Conservation (phyloP, 2,797 vertebrate genomes). For the Ibycter americanus region DNA sequence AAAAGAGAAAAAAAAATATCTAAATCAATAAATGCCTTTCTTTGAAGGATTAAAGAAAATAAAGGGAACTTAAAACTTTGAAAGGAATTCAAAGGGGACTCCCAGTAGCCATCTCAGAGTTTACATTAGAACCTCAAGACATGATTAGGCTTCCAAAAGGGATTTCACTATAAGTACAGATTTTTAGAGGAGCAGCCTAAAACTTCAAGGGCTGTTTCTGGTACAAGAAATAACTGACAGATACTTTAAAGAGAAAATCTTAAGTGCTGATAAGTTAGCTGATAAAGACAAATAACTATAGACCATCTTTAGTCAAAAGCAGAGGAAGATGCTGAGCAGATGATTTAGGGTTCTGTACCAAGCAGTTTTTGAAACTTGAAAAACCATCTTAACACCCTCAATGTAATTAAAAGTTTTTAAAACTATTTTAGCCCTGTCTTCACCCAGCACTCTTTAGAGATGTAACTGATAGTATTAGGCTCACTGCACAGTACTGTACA, state of each 20-base stretch:
- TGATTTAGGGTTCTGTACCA: not conserved
- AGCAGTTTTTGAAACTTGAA: not conserved
- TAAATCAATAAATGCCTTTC: not conserved
- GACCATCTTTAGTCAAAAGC: not conserved
- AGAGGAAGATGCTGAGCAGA: not conserved
- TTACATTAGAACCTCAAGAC: not conserved
- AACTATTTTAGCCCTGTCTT: not conserved
- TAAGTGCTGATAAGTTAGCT: not conserved
- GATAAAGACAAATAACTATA: not conserved
- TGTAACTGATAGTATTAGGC: not conserved
- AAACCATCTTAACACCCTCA: not conserved
- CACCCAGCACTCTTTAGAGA: not conserved
- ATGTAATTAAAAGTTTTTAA: not conserved
- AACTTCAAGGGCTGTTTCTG: not conserved
- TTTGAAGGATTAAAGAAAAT: not conserved
- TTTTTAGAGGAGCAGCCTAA: not conserved
- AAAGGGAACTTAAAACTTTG: not conserved
- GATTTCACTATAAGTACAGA: not conserved
- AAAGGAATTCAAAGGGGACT: not conserved
- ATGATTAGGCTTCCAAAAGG: not conserved
- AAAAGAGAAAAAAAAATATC: not conserved
- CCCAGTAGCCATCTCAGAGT: not conserved
- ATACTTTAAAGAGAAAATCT: not conserved
- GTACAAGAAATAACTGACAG: not conserved
- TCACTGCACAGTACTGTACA: not conserved